Base-by-base conservation (phyloP, 1,140 invertebrate species). In the Cataglyphis hispanica region DNA sequence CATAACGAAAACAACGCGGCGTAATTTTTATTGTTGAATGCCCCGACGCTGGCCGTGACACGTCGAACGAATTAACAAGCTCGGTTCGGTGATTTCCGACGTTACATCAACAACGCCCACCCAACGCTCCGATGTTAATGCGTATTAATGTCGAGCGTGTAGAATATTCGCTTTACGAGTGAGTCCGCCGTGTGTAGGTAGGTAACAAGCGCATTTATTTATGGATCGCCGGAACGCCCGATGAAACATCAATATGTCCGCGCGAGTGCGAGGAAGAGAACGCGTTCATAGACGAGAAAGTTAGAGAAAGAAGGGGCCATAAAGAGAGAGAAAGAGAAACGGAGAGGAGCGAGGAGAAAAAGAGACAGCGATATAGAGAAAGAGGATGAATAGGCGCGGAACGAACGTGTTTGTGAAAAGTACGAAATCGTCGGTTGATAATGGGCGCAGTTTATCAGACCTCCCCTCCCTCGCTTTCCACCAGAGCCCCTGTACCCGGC, bases 371-470 rank as follows among this genome's bases (percentile, higher is more conserved):
- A 19, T 50, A 50, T 50, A 77, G 63, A 31, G 27, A 63, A 86
- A 81, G 64, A 37, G 78, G 78, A 72, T 86, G 85, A 80, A 84
- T 74, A 74, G 78, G 84, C 37, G 84, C 37, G 87, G 22, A 85
- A 80, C 74, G 84, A 90, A 86, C 63, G 90, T 89, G 85, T 86
- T 85, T 58, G 89, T 91, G 90, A 91, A 92, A 91, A 91, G 90
- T 92, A 91, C 86, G 90, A 90, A 92, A 91, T 92, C 89, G 91
- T 89, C 77, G 91, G 86, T 91, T 90, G 89, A 92, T 92, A 92
- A 92, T 92, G 87, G 90, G 78, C 31, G 91, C 91, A 92, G 91
- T 92, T 92, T 92, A 92, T 92, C 91, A 92, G 87, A 8, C 61
- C n/a, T n/a, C 72, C 22, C 60, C 10, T 31, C 58, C 67, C 25